Evolutionary conservation across 2,888 invertebrate species (phyloP).

Genomic region (Drosophila trichaetosa): DNA sequence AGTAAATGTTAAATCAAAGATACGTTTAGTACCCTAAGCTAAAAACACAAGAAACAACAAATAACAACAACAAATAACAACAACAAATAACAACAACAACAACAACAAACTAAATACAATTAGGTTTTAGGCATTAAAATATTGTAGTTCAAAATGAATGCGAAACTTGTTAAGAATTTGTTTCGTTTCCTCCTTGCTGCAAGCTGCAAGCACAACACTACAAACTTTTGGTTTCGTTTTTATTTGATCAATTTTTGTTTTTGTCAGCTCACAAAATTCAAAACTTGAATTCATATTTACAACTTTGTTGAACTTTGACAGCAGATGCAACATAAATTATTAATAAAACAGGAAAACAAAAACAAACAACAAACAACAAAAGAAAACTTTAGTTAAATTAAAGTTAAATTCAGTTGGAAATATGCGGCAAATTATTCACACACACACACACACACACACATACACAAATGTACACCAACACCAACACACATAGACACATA

Average conservation of each 20-base stretch:
- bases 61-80: constrained; percentile 2
- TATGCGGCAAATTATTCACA: constrained; percentile 31
- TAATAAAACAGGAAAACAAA: constrained; percentile 5
- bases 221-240: neutral
- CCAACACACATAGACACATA: neutral
- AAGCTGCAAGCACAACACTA: constrained; percentile 14
- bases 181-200: constrained; percentile 23
- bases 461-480: neutral
- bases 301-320: constrained; percentile 26
- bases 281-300: neutral
- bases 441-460: constrained; percentile 25
- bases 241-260: too few species aligned
- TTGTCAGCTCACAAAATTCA: constrained; percentile 15
- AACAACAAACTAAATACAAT: constrained; percentile 40
- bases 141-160: constrained; percentile 26
- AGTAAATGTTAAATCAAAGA: constrained; percentile 76
- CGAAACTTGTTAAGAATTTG: constrained; percentile 36
- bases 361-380: neutral
- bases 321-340: neutral
- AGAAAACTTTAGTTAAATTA: constrained; percentile 44
- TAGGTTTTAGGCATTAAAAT: constrained; percentile 40
- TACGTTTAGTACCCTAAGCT: constrained; percentile 57
- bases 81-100: neutral
- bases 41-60: constrained; percentile 20
- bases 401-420: constrained; percentile 38